A percentile compares a stretch with the other conserved stretches of the same genome.
phyloP scores from a whole-genome alignment of 2,797 vertebrate species.

The Vespertilio murinus region DNA sequence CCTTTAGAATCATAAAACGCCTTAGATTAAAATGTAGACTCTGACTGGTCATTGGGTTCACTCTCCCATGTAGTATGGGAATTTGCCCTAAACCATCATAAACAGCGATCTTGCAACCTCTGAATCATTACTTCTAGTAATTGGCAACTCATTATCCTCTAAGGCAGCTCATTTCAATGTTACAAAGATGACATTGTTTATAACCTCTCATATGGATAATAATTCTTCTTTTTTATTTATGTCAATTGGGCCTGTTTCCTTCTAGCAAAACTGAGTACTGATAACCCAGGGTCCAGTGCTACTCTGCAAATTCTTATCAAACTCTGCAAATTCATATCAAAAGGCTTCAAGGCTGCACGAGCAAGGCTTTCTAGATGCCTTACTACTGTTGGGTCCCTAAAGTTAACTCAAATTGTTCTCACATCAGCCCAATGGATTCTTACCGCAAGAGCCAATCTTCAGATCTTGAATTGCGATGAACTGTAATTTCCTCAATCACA shows the following conservation, averaged over 20 bases:
- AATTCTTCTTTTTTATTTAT: conserved; percentile 40
- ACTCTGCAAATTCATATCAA: conserved; percentile 18
- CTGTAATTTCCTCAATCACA: conserved; percentile 34
- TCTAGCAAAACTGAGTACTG: conserved; percentile 23
- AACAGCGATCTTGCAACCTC: not conserved
- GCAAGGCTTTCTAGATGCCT: not conserved
- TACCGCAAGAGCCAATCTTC: conserved; percentile 24
- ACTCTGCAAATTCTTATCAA: conserved; percentile 5
- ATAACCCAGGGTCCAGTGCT: not conserved
- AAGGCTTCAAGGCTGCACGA: conserved; percentile 10
- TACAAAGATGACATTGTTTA: conserved; percentile 30
- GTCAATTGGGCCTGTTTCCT: not conserved
- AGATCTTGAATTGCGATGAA: conserved; percentile 37
- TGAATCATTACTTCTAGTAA: not conserved
- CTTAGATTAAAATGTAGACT: not conserved
- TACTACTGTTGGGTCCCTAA: conserved; percentile 16
- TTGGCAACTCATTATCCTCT: not conserved
- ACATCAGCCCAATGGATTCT: not conserved
- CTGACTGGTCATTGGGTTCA: not conserved
- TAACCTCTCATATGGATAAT: conserved; percentile 1
- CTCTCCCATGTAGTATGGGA: not conserved
- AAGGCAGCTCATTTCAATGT: conserved; percentile 10
- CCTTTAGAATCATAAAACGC: conserved; percentile 4
- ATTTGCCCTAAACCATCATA: not conserved
- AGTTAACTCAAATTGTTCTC: conserved; percentile 34